Percentiles rank a stretch among this genome's conserved stretches.
Evolutionary conservation across 30 jellyfish, hydroid and myxozoan species (phyloP).

Genomic region (Pelagia noctiluca): DNA sequence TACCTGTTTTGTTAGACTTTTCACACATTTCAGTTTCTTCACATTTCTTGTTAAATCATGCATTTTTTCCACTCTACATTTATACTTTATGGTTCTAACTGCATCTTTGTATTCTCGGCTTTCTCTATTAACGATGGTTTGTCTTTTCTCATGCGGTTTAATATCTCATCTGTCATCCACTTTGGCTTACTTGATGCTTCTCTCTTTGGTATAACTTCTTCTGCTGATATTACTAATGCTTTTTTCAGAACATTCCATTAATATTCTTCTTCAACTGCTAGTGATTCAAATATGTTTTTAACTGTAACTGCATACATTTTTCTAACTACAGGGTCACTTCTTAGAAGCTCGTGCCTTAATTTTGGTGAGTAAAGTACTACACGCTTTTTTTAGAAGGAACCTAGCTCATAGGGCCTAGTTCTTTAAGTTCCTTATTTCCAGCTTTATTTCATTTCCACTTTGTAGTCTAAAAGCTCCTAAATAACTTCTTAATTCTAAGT

Average conservation of each 20-base stretch:
- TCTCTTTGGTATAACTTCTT: slow-evolving; percentile 21
- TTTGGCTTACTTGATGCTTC: slow-evolving; percentile 1
- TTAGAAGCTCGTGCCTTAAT: neutral
- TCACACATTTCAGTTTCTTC: slow-evolving; percentile 34
- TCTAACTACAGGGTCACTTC: neutral
- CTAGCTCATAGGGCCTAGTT: too few relatives aligned
- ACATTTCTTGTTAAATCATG: slow-evolving; percentile 47
- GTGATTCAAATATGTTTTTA: slow-evolving; percentile 11
- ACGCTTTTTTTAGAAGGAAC: too few relatives aligned
- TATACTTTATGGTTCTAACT: slow-evolving; percentile 13
- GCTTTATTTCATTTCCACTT: too few relatives aligned
- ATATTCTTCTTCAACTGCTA: neutral
- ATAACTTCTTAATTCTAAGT: too few relatives aligned
- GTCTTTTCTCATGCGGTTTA: slow-evolving; percentile 20
- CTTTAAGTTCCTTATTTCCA: too few relatives aligned
- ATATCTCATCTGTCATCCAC: slow-evolving; percentile 56
- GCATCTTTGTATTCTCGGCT: slow-evolving; percentile 29
- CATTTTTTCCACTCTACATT: slow-evolving; percentile 40
- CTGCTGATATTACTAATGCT: slow-evolving; percentile 16
- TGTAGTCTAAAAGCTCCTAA: too few relatives aligned
- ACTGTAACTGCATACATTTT: slow-evolving; percentile 10
- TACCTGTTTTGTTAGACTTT: slow-evolving; percentile 1
- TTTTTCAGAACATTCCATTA: slow-evolving; percentile 21
- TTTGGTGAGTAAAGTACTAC: too few relatives aligned
- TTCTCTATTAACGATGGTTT: neutral